A percentile compares a stretch with the other conserved stretches of the same genome.
Evolutionary conservation across 2,113 vertebrate species (phyloP).

Genomic region (Silurus meridionalis): DNA sequence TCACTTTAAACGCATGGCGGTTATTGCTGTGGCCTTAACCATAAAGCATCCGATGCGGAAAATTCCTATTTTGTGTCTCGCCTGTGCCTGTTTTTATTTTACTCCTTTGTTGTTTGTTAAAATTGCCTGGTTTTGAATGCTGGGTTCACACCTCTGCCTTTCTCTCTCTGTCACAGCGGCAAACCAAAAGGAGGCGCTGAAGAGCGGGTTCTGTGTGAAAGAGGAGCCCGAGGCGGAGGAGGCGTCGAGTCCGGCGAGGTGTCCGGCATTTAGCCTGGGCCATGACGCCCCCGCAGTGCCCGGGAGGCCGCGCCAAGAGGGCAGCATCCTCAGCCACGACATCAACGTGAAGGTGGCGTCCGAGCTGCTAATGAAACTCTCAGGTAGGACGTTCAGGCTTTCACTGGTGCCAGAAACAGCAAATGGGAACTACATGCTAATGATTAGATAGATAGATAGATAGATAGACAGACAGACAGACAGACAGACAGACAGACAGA

Average conservation of each 20-base stretch:
- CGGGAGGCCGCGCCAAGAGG: constrained; percentile 71
- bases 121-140: not conserved
- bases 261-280: constrained; percentile 72
- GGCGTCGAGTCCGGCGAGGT: constrained; percentile 70
- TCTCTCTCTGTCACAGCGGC: constrained; percentile 75
- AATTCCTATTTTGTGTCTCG: constrained; percentile 23
- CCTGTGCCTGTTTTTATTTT: not conserved
- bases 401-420: not conserved
- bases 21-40: constrained; percentile 27
- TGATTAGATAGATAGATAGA: too few relatives aligned
- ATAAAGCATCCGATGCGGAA: constrained; percentile 28
- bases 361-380: constrained; percentile 96
- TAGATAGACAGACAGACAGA: too few relatives aligned
- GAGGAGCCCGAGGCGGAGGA: constrained; percentile 90
- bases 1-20: constrained; percentile 1
- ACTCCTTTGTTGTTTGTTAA: not conserved
- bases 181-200: constrained; percentile 94
- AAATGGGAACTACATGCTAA: too few relatives aligned
- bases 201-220: constrained; percentile 89
- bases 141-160: not conserved
- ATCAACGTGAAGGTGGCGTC: constrained; percentile 94
- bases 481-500: too few relatives aligned
- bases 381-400: constrained; percentile 76
- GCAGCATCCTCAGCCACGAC: constrained; percentile 84
- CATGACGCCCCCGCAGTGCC: constrained; percentile 73